Evolutionary conservation across 1,140 invertebrate genomes (phyloP).

Genomic region (Eupristina koningsbergeri): DNA sequence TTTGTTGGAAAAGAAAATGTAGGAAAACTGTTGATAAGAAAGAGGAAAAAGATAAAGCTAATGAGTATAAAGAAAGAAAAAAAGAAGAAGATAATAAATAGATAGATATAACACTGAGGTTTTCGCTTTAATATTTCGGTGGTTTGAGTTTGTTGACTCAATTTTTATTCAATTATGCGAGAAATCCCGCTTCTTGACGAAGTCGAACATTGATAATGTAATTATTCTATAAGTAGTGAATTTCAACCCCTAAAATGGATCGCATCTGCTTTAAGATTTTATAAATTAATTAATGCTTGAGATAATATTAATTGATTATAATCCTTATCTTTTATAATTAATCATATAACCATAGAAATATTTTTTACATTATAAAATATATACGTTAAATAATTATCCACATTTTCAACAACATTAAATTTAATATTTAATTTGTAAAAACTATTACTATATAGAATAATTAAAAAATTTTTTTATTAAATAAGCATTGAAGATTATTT

Average conservation of each 20-base stretch:
- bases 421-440: too few relatives aligned
- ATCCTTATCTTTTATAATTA: background rate
- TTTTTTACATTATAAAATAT: background rate
- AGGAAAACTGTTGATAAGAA: too few relatives aligned
- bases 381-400: too few relatives aligned
- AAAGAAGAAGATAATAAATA: background rate
- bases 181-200: conserved; percentile 33
- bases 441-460: too few relatives aligned
- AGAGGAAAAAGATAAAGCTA: background rate
- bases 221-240: conserved; percentile 34
- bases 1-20: background rate
- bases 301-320: background rate
- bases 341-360: background rate
- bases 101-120: background rate
- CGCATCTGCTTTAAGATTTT: background rate
- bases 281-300: background rate
- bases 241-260: background rate
- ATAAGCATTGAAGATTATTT: too few relatives aligned
- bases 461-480: too few relatives aligned
- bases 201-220: conserved; percentile 17
- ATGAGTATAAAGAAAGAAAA: background rate
- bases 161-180: conserved; percentile 25
- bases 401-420: too few relatives aligned
- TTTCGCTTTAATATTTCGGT: conserved; percentile 21
- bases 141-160: conserved; percentile 16